Conservation (phyloP, 2,888 invertebrate species). For the Camponotus fellah region DNA sequence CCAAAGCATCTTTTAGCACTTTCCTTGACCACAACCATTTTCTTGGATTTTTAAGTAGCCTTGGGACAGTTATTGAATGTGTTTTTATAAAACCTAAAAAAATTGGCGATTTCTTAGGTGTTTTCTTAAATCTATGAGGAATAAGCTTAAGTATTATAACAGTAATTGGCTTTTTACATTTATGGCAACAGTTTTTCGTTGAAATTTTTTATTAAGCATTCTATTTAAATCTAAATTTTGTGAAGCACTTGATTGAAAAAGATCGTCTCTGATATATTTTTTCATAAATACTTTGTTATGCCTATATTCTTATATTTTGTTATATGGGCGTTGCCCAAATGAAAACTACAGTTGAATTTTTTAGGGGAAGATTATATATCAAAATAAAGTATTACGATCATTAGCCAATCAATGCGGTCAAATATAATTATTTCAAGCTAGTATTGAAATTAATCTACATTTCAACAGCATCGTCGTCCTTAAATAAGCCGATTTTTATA, state of each 20-base stretch:
- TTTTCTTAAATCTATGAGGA: constrained; percentile 78
- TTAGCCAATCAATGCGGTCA: too few relatives aligned
- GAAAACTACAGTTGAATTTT: too few relatives aligned
- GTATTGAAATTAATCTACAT: neutral
- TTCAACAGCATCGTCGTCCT: neutral
- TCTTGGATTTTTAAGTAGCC: constrained; percentile 74
- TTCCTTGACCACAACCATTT: constrained; percentile 63
- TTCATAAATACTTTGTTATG: neutral
- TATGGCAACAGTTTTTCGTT: neutral
- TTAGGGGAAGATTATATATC: too few relatives aligned
- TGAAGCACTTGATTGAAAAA: neutral
- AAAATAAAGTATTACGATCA: too few relatives aligned
- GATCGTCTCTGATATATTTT: too few relatives aligned
- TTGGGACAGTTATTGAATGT: constrained; percentile 65
- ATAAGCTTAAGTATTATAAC: constrained; percentile 78
- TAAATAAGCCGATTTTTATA: neutral
- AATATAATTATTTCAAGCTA: neutral
- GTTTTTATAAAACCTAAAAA: constrained; percentile 78
- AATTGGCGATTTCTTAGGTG: constrained; percentile 77
- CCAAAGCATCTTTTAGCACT: too few relatives aligned
- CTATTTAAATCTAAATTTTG: neutral
- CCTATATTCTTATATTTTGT: neutral
- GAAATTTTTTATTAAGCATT: neutral
- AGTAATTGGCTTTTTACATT: neutral
- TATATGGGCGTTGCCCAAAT: too few relatives aligned